A percentile compares a stretch with the other conserved stretches of the same genome.
Evolutionary conservation across 2,888 invertebrate genomes (phyloP).

Genomic region (Microplitis deprimator): DNA sequence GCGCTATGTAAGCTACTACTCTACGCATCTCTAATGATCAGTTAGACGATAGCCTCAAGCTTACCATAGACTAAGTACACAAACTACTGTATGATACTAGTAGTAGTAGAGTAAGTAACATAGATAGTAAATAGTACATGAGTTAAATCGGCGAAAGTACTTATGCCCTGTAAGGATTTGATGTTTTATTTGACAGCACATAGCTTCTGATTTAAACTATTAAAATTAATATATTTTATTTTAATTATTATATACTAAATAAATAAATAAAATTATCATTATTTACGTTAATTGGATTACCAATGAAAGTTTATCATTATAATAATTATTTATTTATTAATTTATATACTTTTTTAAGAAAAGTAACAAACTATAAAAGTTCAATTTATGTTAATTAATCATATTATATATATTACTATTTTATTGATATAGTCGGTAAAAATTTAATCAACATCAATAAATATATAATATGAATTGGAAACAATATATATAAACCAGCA

Average conservation of each 20-base stretch:
- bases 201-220: too few relatives aligned
- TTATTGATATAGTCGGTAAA: too few relatives aligned
- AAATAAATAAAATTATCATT: background rate
- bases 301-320: background rate
- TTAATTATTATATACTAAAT: too few relatives aligned
- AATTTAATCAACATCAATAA: too few relatives aligned
- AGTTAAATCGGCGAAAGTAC: background rate
- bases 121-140: too few relatives aligned
- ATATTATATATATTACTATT: too few relatives aligned
- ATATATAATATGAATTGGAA: too few relatives aligned
- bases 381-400: too few relatives aligned
- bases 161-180: slow-evolving; percentile 18
- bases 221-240: too few relatives aligned
- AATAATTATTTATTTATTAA: background rate
- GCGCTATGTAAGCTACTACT: slow-evolving; percentile 12
- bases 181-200: background rate
- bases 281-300: background rate
- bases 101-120: background rate
- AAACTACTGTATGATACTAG: background rate
- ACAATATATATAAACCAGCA: too few relatives aligned
- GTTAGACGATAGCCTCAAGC: slow-evolving; percentile 7
- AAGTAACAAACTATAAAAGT: too few relatives aligned
- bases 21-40: slow-evolving; percentile 20
- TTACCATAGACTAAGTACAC: background rate
- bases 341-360: too few relatives aligned